These are phyloP conservation scores for Poecilia gillii DNA, from an alignment of 2,797 vertebrate genomes.

Conservation along the genomic window DNA sequence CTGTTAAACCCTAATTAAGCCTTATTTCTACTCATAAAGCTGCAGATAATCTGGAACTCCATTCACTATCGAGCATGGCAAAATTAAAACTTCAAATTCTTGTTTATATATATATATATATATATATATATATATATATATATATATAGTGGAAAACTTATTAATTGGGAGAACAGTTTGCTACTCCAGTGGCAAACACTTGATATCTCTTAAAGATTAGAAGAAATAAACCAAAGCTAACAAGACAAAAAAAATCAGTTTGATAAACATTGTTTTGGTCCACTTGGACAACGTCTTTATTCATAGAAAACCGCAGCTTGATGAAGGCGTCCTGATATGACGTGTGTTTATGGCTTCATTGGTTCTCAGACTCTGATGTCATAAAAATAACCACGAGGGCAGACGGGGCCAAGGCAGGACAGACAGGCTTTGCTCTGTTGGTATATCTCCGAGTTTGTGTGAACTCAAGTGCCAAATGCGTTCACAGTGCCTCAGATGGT, in stretches of 20 bases:
- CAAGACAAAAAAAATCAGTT: background rate
- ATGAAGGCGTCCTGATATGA: background rate
- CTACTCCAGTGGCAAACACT: background rate
- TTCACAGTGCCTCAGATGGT: conserved; percentile 9
- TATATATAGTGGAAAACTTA: background rate
- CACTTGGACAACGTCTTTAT: background rate
- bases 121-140: no score
- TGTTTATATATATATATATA: no score
- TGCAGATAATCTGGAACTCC: background rate
- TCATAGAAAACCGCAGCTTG: background rate
- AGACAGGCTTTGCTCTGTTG: conserved; percentile 9
- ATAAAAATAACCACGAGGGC: conserved; percentile 8
- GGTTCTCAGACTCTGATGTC: background rate
- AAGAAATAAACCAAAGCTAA: background rate
- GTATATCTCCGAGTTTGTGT: background rate
- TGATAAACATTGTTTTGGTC: background rate
- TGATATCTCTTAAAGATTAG: background rate
- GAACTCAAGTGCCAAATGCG: conserved; percentile 13
- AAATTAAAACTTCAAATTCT: background rate
- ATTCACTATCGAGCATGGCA: background rate
- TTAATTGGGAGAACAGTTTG: background rate
- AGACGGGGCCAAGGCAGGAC: background rate
- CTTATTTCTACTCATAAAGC: background rate
- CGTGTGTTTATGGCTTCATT: background rate
- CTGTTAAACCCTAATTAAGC: background rate